phyloP scores from a whole-genome alignment of 2,888 invertebrate species.

The Cantharis rufa region DNA sequence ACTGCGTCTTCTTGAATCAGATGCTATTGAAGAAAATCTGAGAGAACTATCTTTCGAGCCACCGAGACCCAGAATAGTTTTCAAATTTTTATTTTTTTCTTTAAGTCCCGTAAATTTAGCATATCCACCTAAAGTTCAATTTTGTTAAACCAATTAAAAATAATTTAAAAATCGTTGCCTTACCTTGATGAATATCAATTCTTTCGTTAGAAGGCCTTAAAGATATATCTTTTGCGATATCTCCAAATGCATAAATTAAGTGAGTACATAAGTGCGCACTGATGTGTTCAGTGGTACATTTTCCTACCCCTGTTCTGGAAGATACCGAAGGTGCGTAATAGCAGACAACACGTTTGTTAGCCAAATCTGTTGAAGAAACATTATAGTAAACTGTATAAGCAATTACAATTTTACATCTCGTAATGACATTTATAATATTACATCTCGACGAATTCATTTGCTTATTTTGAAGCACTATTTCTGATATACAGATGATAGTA shows the following conservation, averaged over 20 bases:
- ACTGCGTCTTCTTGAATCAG: constrained; percentile 72
- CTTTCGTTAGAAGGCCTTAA: constrained; percentile 92
- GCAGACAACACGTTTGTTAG: constrained; percentile 80
- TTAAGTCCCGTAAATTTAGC: constrained; percentile 92
- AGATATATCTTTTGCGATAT: constrained; percentile 88
- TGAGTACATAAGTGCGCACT: constrained; percentile 94
- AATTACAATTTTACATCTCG: too few relatives aligned
- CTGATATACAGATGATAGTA: too few relatives aligned
- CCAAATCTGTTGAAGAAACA: constrained; percentile 43
- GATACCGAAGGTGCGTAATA: constrained; percentile 95
- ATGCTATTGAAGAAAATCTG: constrained; percentile 86
- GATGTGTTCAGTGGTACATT: constrained; percentile 91
- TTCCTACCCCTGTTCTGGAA: constrained; percentile 86
- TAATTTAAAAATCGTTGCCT: constrained; percentile 23
- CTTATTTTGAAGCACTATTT: too few relatives aligned
- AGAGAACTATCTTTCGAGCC: constrained; percentile 94
- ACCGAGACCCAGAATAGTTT: constrained; percentile 88
- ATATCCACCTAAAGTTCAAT: constrained; percentile 73
- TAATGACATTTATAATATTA: too few relatives aligned
- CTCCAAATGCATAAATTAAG: constrained; percentile 90
- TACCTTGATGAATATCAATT: constrained; percentile 94
- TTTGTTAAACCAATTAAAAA: background rate
- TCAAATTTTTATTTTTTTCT: constrained; percentile 88
- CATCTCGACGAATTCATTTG: too few relatives aligned
- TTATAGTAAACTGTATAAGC: too few relatives aligned